phyloP scores from a whole-genome alignment of 2,797 vertebrate genomes.

The Lithobates sylvaticus region DNA sequence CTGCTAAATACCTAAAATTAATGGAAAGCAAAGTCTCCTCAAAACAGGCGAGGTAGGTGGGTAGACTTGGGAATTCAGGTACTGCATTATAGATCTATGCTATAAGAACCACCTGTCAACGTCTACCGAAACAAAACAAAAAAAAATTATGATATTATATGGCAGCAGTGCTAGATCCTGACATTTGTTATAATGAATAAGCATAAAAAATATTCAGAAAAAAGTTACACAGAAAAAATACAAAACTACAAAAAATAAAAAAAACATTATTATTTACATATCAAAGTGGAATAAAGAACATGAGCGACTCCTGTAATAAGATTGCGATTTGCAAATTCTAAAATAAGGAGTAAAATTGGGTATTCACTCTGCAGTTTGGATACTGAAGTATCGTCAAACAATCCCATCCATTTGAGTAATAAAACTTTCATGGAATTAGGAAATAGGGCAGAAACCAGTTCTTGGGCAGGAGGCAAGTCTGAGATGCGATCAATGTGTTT shows the following conservation, averaged over 20 bases:
- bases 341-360: slow-evolving; percentile 84
- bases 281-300: slow-evolving; percentile 85
- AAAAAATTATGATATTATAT: too few species aligned
- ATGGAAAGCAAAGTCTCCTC: too few species aligned
- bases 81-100: too few species aligned
- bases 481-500: slow-evolving; percentile 83
- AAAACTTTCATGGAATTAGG: slow-evolving; percentile 82
- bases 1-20: too few species aligned
- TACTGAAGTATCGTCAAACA: slow-evolving; percentile 74
- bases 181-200: background rate
- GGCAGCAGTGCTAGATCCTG: background rate
- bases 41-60: too few species aligned
- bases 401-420: slow-evolving; percentile 85
- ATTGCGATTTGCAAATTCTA: slow-evolving; percentile 87
- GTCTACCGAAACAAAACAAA: too few species aligned
- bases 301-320: slow-evolving; percentile 87
- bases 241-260: background rate
- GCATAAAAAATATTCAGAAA: background rate
- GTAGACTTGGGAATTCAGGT: too few species aligned
- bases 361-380: slow-evolving; percentile 83
- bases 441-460: slow-evolving; percentile 79
- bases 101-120: background rate
- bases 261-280: slow-evolving; percentile 74
- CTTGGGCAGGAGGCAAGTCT: slow-evolving; percentile 83
- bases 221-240: too few species aligned